Conservation (phyloP, 2,888 invertebrate genomes). For the Dynastes grantii region DNA sequence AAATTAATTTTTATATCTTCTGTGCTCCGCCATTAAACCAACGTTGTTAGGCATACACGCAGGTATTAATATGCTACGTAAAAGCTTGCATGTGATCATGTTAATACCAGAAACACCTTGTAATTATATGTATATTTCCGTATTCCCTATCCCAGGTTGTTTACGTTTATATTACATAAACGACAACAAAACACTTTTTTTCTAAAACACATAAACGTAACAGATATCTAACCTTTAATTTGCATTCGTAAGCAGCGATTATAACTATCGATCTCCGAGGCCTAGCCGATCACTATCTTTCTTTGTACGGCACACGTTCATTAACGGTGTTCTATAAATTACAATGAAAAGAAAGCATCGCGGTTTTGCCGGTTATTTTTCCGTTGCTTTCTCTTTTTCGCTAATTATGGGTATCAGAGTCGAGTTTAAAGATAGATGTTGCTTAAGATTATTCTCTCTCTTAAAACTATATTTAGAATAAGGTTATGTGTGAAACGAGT, state of each 20-base stretch:
- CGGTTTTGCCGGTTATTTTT: neutral
- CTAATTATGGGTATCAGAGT: constrained; percentile 7
- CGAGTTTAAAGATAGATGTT: constrained; percentile 9
- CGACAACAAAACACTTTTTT: constrained; percentile 1
- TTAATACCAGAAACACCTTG: no score
- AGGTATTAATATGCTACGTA: no score
- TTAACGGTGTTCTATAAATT: constrained; percentile 1
- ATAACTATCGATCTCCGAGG: neutral
- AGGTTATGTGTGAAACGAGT: neutral
- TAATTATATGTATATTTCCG: neutral
- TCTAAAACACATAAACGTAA: constrained; percentile 1
- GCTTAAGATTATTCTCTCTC: neutral
- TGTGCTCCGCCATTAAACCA: no score
- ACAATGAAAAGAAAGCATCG: neutral
- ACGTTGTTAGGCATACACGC: no score
- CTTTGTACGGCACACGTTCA: neutral
- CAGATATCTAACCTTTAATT: constrained; percentile 4
- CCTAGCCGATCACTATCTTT: neutral
- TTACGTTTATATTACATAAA: constrained; percentile 1
- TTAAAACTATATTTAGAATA: neutral
- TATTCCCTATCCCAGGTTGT: neutral
- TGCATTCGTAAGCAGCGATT: neutral
- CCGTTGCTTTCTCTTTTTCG: neutral
- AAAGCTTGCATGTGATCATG: no score
- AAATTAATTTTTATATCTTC: no score